Conservation (phyloP, 2,888 invertebrate genomes). For the Chrysolina haemoptera region DNA sequence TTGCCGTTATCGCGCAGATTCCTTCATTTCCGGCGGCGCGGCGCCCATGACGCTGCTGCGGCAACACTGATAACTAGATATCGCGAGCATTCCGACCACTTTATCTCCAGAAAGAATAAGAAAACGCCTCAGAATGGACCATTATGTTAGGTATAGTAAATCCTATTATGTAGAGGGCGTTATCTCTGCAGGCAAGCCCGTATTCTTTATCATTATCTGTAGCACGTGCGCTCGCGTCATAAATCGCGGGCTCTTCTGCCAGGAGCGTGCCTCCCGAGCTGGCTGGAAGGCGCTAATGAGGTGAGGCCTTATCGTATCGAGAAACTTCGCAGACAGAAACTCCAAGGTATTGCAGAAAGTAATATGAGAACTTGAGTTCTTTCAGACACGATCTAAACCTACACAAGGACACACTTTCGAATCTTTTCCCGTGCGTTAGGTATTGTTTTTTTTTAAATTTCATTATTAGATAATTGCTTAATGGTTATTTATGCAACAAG, state of each 20-base stretch:
- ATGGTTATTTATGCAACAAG: too few relatives aligned
- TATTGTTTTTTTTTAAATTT: too few relatives aligned
- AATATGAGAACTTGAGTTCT: too few relatives aligned
- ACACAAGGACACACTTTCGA: too few relatives aligned
- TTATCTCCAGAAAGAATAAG: conserved; percentile 71
- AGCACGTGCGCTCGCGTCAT: conserved; percentile 68
- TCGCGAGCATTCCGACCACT: conserved; percentile 69
- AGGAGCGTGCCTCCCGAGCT: conserved; percentile 51
- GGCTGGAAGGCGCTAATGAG: conserved; percentile 4
- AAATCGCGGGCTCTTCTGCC: conserved; percentile 63
- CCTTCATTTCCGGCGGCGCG: conserved; percentile 70
- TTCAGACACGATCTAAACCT: too few relatives aligned
- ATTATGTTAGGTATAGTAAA: conserved; percentile 72
- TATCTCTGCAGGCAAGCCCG: conserved; percentile 68
- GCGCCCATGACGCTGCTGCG: conserved; percentile 66
- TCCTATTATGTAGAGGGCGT: conserved; percentile 71
- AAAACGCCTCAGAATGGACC: conserved; percentile 72
- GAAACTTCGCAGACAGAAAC: background rate
- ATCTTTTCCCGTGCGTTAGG: too few relatives aligned
- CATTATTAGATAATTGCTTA: too few relatives aligned
- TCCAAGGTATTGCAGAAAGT: too few relatives aligned
- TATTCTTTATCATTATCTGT: conserved; percentile 69
- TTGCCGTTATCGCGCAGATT: conserved; percentile 68
- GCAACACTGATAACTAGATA: conserved; percentile 71
- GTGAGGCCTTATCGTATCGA: background rate